Evolutionary conservation across 2,888 invertebrate species (phyloP), one percentile per base, ranked within the genome.

Genomic region (Coelinius sp.): DNA sequence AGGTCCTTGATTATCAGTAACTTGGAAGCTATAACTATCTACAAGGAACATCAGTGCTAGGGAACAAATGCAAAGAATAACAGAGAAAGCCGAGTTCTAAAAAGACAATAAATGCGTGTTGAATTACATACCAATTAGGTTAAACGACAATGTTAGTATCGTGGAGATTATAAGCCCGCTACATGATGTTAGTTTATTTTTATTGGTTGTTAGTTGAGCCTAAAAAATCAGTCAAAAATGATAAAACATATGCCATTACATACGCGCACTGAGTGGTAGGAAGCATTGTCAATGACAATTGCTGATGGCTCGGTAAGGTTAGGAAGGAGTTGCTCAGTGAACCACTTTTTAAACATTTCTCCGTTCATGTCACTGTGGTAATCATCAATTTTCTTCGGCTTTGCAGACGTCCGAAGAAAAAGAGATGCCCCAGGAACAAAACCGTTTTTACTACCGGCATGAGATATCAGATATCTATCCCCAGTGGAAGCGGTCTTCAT

Each of bases 331-430:
- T 46, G n/a, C 3, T 41, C 17, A 2, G 6, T n/a, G 22, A 64
- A 64, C 64, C 64, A 64, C 24, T 25, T 44, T 10, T 44, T 41
- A 25, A 46, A 64, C 27, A n/a, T 44, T 20, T 10, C 25, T 3
- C 38, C 46, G n/a, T 64, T 38, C 64, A 41, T 64, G 7, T 44
- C 64, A n/a, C 44, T 24, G 14, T 64, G 46, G 27, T 64, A 64
- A 44, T 64, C 64, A 24, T 64, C 64, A 4, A 5, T 2, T 12
- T 12, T 12, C n/a, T 25, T 44, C 1, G 64, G 64, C 10, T 64
- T 44, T 2, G 41, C 14, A 22, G 41, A 20, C 0, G 64, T 22
- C 10, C 44, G 10, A 0, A 64, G 12, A 1, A 64, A 14, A 22
- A 46, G n/a, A 10, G 41, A n/a, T n/a, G 38, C 17, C 12, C 59